Conservation (phyloP, 2,797 vertebrate species). For the Fringilla coelebs region DNA sequence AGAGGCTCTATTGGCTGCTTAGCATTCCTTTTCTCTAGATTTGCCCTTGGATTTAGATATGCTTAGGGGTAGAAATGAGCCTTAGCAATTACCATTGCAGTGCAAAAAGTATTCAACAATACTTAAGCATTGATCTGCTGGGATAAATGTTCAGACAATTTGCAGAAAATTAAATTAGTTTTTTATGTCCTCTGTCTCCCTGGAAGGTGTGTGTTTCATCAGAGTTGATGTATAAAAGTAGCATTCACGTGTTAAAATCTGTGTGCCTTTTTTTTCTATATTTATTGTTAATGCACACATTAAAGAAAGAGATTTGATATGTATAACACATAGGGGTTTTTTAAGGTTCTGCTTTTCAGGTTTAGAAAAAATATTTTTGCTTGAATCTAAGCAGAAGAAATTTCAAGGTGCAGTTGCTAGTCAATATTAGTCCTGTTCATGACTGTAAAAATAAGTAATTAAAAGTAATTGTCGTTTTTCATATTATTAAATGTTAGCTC, state of each 20-base stretch:
- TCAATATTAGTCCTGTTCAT: neutral
- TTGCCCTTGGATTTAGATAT: neutral
- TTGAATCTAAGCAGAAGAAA: neutral
- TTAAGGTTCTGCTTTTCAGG: neutral
- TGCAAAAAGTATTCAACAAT: neutral
- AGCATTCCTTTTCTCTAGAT: neutral
- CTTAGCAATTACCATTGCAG: neutral
- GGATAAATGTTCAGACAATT: neutral
- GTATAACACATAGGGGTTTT: neutral
- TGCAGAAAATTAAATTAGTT: neutral
- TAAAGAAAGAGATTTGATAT: neutral
- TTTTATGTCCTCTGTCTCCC: neutral
- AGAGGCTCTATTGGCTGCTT: neutral
- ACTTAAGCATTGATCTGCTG: neutral
- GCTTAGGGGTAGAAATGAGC: neutral
- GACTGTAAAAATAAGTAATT: neutral
- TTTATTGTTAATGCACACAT: neutral
- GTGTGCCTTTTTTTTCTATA: neutral
- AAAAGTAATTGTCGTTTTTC: neutral
- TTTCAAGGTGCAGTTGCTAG: neutral
- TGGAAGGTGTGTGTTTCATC: neutral
- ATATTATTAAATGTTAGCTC: neutral
- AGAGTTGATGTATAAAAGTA: neutral
- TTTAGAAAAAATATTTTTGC: neutral
- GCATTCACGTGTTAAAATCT: neutral